Conservation (phyloP, 2,113 vertebrate species). For the Caracal caracal region DNA sequence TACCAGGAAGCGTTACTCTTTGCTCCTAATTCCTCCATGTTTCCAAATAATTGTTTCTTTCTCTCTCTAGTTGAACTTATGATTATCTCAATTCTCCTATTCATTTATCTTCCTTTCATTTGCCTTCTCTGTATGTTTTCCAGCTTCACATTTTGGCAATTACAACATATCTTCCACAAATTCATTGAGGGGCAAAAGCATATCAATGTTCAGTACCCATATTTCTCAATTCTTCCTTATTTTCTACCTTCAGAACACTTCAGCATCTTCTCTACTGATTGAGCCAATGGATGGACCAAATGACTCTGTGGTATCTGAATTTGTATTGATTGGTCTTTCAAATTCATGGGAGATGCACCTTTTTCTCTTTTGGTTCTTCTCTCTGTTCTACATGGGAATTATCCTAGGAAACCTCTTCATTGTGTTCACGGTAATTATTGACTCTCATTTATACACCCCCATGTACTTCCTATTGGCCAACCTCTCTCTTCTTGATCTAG, state of each 20-base stretch:
- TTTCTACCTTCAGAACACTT: neutral
- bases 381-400: conserved; percentile 42
- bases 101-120: neutral
- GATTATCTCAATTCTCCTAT: neutral
- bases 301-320: conserved; percentile 27
- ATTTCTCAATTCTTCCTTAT: neutral
- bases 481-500: conserved; percentile 42
- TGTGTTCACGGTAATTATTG: conserved; percentile 39
- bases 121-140: neutral
- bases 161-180: neutral
- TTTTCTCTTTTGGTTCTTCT: conserved; percentile 33
- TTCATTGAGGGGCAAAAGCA: neutral
- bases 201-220: neutral
- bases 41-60: neutral
- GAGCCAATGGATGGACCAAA: neutral
- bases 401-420: conserved; percentile 55
- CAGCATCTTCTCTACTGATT: neutral
- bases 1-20: neutral
- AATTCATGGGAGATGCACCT: conserved; percentile 12
- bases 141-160: neutral
- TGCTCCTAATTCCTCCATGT: neutral
- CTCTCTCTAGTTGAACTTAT: neutral
- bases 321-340: conserved; percentile 54
- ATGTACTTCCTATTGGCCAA: conserved; percentile 59
- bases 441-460: conserved; percentile 30